These are phyloP conservation scores for Cichlasoma orientale DNA, from an alignment of 2,797 vertebrate genomes.

Conservation along the genomic window DNA sequence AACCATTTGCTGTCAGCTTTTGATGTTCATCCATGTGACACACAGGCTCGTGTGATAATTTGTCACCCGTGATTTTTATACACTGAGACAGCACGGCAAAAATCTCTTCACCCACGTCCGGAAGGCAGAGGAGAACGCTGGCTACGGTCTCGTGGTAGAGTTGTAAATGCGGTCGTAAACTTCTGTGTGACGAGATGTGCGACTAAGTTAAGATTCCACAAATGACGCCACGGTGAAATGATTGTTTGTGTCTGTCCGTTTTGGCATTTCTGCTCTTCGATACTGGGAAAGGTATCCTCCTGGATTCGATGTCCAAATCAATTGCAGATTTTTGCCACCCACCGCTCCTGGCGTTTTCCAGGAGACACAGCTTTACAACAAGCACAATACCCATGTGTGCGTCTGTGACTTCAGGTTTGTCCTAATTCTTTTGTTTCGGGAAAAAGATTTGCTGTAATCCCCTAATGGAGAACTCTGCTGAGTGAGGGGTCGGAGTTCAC, in stretches of 20 bases:
- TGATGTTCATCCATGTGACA: slow-evolving; percentile 43
- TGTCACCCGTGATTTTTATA: slow-evolving; percentile 52
- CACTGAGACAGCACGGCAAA: slow-evolving; percentile 25
- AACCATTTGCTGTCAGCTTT: slow-evolving; percentile 51
- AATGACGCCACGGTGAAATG: slow-evolving; percentile 14
- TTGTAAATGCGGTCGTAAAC: slow-evolving; percentile 27
- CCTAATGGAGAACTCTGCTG: slow-evolving; percentile 67
- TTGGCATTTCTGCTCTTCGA: slow-evolving; percentile 35
- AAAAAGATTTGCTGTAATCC: slow-evolving; percentile 77
- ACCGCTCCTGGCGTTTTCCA: slow-evolving; percentile 57
- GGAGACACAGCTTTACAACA: slow-evolving; percentile 33
- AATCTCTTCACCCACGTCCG: slow-evolving; percentile 19
- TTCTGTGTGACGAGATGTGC: slow-evolving; percentile 3
- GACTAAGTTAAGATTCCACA: not conserved
- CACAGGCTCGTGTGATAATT: slow-evolving; percentile 46
- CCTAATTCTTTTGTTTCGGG: slow-evolving; percentile 69
- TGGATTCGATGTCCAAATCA: slow-evolving; percentile 63
- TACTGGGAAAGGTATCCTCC: slow-evolving; percentile 46
- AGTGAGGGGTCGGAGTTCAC: slow-evolving; percentile 68
- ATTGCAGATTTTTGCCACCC: slow-evolving; percentile 60
- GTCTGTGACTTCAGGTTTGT: slow-evolving; percentile 49
- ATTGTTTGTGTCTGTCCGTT: slow-evolving; percentile 21
- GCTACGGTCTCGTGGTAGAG: not conserved
- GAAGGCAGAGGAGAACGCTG: slow-evolving; percentile 8
- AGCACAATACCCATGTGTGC: slow-evolving; percentile 10